Conservation (phyloP, 2,113 vertebrate species). For the Lutjanus erythropterus region DNA sequence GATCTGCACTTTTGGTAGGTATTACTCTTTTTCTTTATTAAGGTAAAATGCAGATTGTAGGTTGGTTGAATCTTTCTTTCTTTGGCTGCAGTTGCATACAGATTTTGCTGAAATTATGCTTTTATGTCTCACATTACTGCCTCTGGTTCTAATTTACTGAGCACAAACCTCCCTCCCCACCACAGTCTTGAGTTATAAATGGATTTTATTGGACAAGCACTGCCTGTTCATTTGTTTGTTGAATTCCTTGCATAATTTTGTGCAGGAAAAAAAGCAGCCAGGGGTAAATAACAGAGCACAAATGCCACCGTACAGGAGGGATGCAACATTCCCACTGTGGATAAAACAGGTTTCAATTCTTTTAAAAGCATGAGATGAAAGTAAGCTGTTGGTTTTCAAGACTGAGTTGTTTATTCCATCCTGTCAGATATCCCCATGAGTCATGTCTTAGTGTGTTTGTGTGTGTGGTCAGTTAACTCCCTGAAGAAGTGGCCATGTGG, state of each 20-base stretch:
- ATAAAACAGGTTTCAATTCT: background rate
- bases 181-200: background rate
- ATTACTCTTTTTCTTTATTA: conserved; percentile 4
- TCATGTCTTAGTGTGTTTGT: conserved; percentile 44
- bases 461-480: conserved; percentile 43
- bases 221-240: conserved; percentile 11
- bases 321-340: background rate
- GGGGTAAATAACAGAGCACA: background rate
- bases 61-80: conserved; percentile 1
- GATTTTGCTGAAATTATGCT: conserved; percentile 46
- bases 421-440: conserved; percentile 45
- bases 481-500: conserved; percentile 22
- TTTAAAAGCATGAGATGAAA: background rate
- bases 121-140: conserved; percentile 42
- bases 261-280: background rate
- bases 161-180: background rate
- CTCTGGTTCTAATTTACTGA: conserved; percentile 69
- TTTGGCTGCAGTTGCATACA: conserved; percentile 13
- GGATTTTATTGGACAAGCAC: background rate
- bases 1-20: conserved; percentile 65
- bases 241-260: conserved; percentile 38
- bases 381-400: conserved; percentile 12
- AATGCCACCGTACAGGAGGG: background rate
- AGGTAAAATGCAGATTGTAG: background rate
- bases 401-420: conserved; percentile 29